Percentiles rank a stretch among this genome's conserved stretches.
phyloP scores from a whole-genome alignment of 2,797 vertebrate genomes.

The Phoebastria nigripes region DNA sequence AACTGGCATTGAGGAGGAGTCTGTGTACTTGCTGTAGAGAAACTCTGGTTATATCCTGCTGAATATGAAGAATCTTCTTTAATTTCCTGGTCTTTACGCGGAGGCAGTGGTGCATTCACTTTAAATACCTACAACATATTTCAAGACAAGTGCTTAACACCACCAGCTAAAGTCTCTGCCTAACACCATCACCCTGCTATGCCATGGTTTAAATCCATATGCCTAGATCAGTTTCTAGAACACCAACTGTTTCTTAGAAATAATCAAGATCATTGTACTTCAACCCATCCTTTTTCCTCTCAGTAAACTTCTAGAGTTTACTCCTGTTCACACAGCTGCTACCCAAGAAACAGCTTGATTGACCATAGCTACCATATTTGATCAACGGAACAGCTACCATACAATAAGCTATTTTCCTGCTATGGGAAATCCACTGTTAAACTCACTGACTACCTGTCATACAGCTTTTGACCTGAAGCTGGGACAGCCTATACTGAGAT shows the following conservation, averaged over 20 bases:
- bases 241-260: neutral
- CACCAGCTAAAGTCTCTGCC: neutral
- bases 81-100: slow-evolving; percentile 80
- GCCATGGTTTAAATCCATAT: neutral
- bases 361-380: neutral
- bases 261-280: fast-evolving
- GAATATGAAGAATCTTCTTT: slow-evolving; percentile 77
- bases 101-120: slow-evolving; percentile 79
- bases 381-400: neutral
- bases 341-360: neutral
- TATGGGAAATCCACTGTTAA: neutral
- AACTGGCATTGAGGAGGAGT: slow-evolving; percentile 87
- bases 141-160: neutral
- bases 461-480: neutral
- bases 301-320: neutral
- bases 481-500: neutral
- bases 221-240: neutral
- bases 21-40: slow-evolving; percentile 88
- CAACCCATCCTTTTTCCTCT: neutral
- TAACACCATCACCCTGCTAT: neutral
- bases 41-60: slow-evolving; percentile 76
- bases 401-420: neutral
- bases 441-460: neutral
- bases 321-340: neutral
- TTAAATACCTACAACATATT: slow-evolving; percentile 83